Conservation (phyloP, 2,888 invertebrate genomes). For the Carabus problematicus region DNA sequence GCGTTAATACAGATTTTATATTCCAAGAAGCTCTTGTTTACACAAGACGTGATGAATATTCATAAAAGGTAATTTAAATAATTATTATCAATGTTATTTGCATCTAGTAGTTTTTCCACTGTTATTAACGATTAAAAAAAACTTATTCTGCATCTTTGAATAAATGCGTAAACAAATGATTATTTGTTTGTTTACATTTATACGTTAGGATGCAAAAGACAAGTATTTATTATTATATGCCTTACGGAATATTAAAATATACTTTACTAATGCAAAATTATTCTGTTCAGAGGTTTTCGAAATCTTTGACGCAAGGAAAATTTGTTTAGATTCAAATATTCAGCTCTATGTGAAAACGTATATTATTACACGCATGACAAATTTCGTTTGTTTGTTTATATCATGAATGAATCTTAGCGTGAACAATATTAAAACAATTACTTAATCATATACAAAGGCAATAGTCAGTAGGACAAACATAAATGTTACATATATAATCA, state of each 20-base stretch:
- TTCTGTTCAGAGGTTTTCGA: too few species aligned
- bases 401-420: not conserved
- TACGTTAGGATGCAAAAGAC: not conserved
- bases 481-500: conserved; percentile 19
- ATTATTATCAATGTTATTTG: conserved; percentile 17
- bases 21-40: conserved; percentile 34
- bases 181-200: not conserved
- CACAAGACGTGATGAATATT: conserved; percentile 29
- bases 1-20: conserved; percentile 35
- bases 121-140: conserved; percentile 11
- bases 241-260: too few species aligned
- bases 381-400: not conserved
- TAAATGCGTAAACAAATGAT: too few species aligned
- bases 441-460: not conserved
- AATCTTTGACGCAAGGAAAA: too few species aligned
- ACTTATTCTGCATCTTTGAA: not conserved
- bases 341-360: too few species aligned
- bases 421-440: not conserved
- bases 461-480: not conserved
- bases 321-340: too few species aligned
- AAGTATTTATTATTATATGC: not conserved
- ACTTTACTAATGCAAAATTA: too few species aligned
- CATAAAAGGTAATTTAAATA: conserved; percentile 29
- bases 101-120: conserved; percentile 15
- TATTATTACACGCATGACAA: not conserved